phyloP scores from a whole-genome alignment of 2,888 invertebrate species.

The Epirrhoe tristata region DNA sequence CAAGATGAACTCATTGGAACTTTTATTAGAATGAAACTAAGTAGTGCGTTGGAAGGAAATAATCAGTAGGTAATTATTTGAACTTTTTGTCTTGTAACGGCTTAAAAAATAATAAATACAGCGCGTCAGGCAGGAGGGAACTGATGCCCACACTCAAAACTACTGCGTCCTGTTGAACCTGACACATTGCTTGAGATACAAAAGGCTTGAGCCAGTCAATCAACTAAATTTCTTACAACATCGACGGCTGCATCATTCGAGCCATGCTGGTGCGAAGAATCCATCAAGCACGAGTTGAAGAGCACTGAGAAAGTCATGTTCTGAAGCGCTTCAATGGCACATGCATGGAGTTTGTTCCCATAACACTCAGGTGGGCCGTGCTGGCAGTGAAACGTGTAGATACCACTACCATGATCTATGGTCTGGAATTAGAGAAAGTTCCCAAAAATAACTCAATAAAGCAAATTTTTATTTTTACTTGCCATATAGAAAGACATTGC shows the following conservation, averaged over 20 bases:
- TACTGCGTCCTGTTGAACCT: no score
- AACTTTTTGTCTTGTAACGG: no score
- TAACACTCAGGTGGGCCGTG: constrained; percentile 90
- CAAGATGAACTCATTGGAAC: no score
- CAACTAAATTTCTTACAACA: constrained; percentile 44
- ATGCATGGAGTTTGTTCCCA: constrained; percentile 93
- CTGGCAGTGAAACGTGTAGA: constrained; percentile 87
- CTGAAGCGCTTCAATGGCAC: constrained; percentile 87
- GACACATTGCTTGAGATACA: no score
- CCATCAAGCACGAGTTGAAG: constrained; percentile 82
- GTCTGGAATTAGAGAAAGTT: constrained; percentile 53
- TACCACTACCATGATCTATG: constrained; percentile 37
- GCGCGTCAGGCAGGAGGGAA: no score
- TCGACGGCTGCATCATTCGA: constrained; percentile 60
- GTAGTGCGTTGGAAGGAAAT: not conserved
- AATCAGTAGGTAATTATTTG: no score
- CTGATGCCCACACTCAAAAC: no score
- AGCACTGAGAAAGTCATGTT: constrained; percentile 85
- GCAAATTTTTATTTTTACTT: not conserved
- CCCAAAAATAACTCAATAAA: no score
- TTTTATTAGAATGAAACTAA: no score
- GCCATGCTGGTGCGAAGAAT: constrained; percentile 45
- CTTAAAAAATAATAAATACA: no score
- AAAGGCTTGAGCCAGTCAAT: not conserved
- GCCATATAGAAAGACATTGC: no score